Percentiles rank a stretch among this genome's conserved stretches.
phyloP scores from a whole-genome alignment of 2,888 invertebrate species.

The Pseudoips prasinana region DNA sequence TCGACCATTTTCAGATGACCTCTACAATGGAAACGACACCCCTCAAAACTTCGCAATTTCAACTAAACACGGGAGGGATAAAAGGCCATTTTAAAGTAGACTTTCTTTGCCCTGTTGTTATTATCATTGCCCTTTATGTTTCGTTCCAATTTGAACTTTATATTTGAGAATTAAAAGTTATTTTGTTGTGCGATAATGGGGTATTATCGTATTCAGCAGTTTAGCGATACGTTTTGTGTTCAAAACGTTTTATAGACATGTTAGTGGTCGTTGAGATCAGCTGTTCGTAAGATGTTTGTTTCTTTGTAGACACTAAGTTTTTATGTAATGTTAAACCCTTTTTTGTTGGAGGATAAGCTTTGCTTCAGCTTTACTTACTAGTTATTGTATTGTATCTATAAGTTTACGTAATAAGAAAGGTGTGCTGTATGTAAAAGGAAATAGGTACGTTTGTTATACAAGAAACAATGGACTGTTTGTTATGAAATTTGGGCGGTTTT shows the following conservation, averaged over 20 bases:
- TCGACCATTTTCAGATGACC: conserved; percentile 57
- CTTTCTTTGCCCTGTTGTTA: conserved; percentile 70
- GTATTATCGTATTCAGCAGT: conserved; percentile 54
- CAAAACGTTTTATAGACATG: conserved; percentile 63
- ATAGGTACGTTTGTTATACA: too few relatives aligned
- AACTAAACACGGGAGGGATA: conserved; percentile 28
- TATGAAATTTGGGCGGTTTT: too few relatives aligned
- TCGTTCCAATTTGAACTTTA: conserved; percentile 59
- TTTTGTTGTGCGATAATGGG: conserved; percentile 35
- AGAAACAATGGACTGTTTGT: too few relatives aligned
- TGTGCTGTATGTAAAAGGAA: too few relatives aligned
- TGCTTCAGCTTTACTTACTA: conserved; percentile 1
- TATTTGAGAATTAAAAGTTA: conserved; percentile 32
- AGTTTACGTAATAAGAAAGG: too few relatives aligned
- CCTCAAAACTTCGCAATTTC: conserved; percentile 25
- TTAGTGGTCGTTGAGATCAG: conserved; percentile 57
- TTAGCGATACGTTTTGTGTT: conserved; percentile 64
- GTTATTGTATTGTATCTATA: neutral
- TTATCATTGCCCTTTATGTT: conserved; percentile 60
- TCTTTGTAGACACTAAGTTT: conserved; percentile 23
- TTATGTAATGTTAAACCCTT: conserved; percentile 14
- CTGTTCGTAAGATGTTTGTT: conserved; percentile 41
- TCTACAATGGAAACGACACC: conserved; percentile 23
- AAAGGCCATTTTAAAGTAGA: conserved; percentile 50
- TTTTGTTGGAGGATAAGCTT: conserved; percentile 8